A percentile compares a stretch with the other conserved stretches of the same genome.
Evolutionary conservation across 1,140 invertebrate species (phyloP).

Genomic region (Drosophila bocqueti): DNA sequence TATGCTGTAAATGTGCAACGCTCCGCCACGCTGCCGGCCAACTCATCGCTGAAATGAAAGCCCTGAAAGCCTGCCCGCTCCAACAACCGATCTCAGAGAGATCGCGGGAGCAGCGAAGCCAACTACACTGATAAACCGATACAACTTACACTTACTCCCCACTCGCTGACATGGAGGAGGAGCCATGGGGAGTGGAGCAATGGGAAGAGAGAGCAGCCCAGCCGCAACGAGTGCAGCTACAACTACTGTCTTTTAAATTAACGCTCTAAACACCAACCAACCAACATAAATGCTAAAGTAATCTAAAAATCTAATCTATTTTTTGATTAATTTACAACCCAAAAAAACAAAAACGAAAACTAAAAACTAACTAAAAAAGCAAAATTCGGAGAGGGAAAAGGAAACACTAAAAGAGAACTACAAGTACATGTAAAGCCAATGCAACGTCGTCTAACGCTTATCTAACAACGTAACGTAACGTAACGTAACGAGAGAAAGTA

Average conservation of each 20-base stretch:
- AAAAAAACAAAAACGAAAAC: slow-evolving; percentile 9
- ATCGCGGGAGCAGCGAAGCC: not conserved
- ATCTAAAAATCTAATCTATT: slow-evolving; percentile 52
- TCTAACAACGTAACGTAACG: slow-evolving; percentile 32
- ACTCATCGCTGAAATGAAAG: slow-evolving; percentile 85
- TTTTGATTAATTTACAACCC: slow-evolving; percentile 71
- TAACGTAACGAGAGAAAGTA: not conserved
- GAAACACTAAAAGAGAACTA: slow-evolving; percentile 6
- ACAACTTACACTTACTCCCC: not conserved
- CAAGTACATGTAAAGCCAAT: slow-evolving; percentile 44
- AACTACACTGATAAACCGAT: slow-evolving; percentile 9
- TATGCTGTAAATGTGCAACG: slow-evolving; percentile 88
- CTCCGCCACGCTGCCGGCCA: slow-evolving; percentile 89
- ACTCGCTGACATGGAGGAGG: not conserved
- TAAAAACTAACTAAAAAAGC: slow-evolving; percentile 23
- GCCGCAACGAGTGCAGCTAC: slow-evolving; percentile 27
- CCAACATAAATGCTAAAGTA: slow-evolving; percentile 32
- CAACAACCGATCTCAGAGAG: slow-evolving; percentile 14
- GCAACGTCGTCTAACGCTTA: slow-evolving; percentile 52
- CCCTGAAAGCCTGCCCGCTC: slow-evolving; percentile 12
- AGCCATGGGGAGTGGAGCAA: too few relatives aligned
- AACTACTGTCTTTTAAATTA: slow-evolving; percentile 68
- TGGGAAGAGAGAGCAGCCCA: not conserved
- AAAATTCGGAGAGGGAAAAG: slow-evolving; percentile 1
- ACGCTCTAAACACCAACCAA: slow-evolving; percentile 46